Base-by-base conservation (phyloP, 2,888 invertebrate species). In the Apodemia zela region DNA sequence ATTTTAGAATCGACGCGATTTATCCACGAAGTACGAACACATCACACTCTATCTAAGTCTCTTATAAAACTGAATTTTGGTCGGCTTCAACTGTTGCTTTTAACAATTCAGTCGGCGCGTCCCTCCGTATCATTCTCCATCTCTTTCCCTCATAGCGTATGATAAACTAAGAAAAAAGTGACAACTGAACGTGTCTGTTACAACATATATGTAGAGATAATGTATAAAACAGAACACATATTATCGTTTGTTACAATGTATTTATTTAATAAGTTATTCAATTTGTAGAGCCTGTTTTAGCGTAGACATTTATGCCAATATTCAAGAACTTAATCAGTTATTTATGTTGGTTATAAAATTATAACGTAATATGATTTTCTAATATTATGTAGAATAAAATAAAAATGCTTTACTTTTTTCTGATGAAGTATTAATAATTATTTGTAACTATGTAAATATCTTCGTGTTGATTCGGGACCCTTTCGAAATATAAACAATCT, bases 31-130 rank as follows among this genome's bases (percentile, higher is more conserved):
- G 71, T 69, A 73, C 77, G 75, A 74, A 74, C 76, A 79, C 78
- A 69, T 63, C 65, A 76, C 76, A 69, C 79, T 75, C 71, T 78
- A 72, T 82, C 78, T 75, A 75, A 69, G 82, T 79, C 82, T 80
- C 80, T 78, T 81, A 80, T 72, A 82, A 76, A 84, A 91, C 90
- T 91, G 86, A 90, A 83, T 86, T 87, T 87, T 85, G 78, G 84
- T 79, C 75, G 80, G 79, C 84, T 82, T 80, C 83, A 82, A 84
- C 87, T 82, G 88, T 89, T 85, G 90, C 85, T 91, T 91, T 88
- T 91, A 91, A 90, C 87, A 91, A 85, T 85, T 88, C 87, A 80
- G 73, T 71, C 77, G 77, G 69, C 65, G 77, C 71, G 81, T 82
- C 87, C 86, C 85, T 85, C 84, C 85, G 76, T 84, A 66, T 65